These are phyloP conservation scores for Dreissena polymorpha DNA, from an alignment of 1,140 invertebrate species.

Conservation along the genomic window DNA sequence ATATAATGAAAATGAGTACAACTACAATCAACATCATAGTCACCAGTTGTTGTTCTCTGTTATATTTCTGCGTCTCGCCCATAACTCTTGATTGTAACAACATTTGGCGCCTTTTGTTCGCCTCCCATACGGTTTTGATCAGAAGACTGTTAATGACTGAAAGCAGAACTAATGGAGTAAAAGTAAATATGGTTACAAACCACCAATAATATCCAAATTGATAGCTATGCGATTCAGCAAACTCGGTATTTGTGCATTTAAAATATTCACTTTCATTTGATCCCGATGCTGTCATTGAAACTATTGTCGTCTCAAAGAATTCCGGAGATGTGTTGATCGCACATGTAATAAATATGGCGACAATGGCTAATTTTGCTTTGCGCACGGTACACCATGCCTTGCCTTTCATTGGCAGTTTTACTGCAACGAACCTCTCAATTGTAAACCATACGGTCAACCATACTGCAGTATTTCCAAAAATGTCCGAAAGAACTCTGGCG, in stretches of 20 bases:
- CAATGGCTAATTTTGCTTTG: constrained; percentile 66
- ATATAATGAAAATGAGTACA: constrained; percentile 87
- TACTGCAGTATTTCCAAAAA: constrained; percentile 85
- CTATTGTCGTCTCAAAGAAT: constrained; percentile 70
- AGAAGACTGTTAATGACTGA: constrained; percentile 88
- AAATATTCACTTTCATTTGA: constrained; percentile 41
- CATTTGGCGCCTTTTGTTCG: constrained; percentile 79
- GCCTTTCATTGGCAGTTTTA: constrained; percentile 88
- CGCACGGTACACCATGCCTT: constrained; percentile 86
- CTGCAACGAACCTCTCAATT: constrained; percentile 88
- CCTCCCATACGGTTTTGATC: constrained; percentile 85
- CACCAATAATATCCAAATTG: constrained; percentile 85
- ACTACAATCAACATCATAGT: constrained; percentile 89
- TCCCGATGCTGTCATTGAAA: constrained; percentile 1
- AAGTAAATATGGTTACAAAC: constrained; percentile 84
- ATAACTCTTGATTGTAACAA: constrained; percentile 80
- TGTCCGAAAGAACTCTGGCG: constrained; percentile 84
- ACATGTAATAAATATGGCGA: constrained; percentile 57
- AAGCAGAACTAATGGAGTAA: constrained; percentile 85
- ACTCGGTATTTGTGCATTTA: constrained; percentile 62
- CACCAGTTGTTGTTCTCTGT: constrained; percentile 80
- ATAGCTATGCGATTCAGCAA: constrained; percentile 82
- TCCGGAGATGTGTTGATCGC: constrained; percentile 68
- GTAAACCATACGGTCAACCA: constrained; percentile 91
- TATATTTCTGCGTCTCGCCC: constrained; percentile 60